Conservation (phyloP, 2,113 vertebrate species). For the Coryphaenoides rupestris region DNA sequence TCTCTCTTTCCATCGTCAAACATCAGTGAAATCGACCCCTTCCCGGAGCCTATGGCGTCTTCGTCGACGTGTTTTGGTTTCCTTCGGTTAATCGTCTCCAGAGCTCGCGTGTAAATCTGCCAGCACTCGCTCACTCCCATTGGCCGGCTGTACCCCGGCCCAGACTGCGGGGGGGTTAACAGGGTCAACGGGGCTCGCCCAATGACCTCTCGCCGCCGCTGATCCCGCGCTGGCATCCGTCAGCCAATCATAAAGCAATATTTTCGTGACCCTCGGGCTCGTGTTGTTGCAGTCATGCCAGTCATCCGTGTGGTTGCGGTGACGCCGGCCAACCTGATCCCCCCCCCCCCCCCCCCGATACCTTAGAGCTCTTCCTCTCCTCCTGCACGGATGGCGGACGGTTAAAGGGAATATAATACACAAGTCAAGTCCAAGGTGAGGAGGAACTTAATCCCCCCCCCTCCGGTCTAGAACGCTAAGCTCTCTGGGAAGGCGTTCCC, state of each 20-base stretch:
- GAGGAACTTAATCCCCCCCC: conserved; percentile 53
- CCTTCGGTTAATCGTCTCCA: conserved; percentile 7
- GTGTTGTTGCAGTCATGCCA: conserved; percentile 16
- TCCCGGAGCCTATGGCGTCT: conserved; percentile 9
- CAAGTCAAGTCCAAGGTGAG: conserved; percentile 35
- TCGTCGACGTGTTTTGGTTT: conserved; percentile 4
- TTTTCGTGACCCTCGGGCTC: conserved; percentile 2
- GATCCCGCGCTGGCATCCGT: conserved; percentile 12
- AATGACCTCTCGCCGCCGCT: conserved; percentile 42
- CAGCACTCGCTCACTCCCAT: background rate
- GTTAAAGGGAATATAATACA: background rate
- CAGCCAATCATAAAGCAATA: conserved; percentile 1
- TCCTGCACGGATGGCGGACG: too few relatives aligned
- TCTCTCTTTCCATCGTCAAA: conserved; percentile 1
- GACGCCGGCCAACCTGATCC: background rate
- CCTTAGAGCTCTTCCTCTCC: too few relatives aligned
- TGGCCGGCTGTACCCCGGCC: conserved; percentile 6
- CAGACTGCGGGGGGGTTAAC: conserved; percentile 19
- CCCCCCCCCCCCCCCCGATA: too few relatives aligned
- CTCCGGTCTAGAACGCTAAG: conserved; percentile 43
- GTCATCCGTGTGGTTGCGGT: background rate
- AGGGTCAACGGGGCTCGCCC: conserved; percentile 9
- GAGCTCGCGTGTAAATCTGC: conserved; percentile 9
- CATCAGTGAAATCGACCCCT: background rate
- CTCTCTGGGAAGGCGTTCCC: conserved; percentile 32